These are phyloP conservation scores for Troides oblongomaculatus DNA, from an alignment of 2,888 invertebrate species.

Conservation along the genomic window DNA sequence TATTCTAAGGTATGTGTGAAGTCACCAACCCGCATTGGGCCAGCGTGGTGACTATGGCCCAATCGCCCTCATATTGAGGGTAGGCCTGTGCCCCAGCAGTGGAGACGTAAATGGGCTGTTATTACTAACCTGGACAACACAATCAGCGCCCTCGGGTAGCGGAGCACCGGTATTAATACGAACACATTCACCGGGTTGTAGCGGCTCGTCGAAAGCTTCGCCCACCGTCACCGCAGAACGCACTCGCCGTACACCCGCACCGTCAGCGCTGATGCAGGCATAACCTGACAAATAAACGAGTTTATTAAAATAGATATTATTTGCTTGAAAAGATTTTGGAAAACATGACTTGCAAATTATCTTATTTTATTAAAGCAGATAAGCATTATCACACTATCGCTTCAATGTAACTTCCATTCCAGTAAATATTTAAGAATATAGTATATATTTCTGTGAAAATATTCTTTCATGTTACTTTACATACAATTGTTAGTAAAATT, in stretches of 20 bases:
- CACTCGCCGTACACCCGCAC: slow-evolving; percentile 85
- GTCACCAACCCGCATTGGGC: no score
- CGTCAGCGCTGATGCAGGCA: slow-evolving; percentile 89
- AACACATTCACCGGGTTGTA: slow-evolving; percentile 86
- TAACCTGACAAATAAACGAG: slow-evolving; percentile 79
- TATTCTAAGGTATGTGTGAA: no score
- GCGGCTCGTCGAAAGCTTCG: slow-evolving; percentile 69
- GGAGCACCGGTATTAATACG: slow-evolving; percentile 97
- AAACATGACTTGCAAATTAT: background rate
- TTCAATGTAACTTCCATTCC: background rate
- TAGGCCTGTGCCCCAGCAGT: no score
- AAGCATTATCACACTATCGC: background rate
- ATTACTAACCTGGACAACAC: slow-evolving; percentile 81
- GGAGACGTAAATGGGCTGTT: no score
- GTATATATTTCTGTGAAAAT: background rate
- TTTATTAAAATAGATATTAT: background rate
- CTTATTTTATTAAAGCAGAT: background rate
- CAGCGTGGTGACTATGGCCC: no score
- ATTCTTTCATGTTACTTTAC: background rate
- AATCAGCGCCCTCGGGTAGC: slow-evolving; percentile 89
- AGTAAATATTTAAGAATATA: background rate
- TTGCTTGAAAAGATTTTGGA: no score
- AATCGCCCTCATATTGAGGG: no score
- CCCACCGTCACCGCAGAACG: slow-evolving; percentile 87
- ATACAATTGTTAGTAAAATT: no score